phyloP scores from a whole-genome alignment of 35 echinoderm and acorn worm species.

The Ophioderma brevispina region DNA sequence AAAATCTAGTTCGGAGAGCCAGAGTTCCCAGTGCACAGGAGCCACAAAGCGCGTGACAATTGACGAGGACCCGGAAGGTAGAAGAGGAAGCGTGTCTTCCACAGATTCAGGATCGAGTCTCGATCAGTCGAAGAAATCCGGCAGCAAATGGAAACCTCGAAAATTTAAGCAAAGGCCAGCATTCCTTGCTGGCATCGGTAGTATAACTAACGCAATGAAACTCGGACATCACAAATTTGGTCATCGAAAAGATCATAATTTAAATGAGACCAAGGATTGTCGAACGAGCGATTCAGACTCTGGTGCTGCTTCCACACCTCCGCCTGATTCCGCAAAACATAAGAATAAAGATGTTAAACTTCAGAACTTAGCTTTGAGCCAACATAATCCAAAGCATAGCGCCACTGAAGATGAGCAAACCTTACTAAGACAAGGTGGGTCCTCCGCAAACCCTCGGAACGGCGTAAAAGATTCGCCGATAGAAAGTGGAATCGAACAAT shows the following conservation, averaged over 20 bases:
- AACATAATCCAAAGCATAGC: neutral
- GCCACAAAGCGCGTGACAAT: constrained; percentile 37
- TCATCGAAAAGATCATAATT: constrained; percentile 10
- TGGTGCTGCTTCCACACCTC: neutral
- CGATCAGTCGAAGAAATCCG: constrained; percentile 30
- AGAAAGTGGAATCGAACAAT: neutral
- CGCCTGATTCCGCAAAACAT: neutral
- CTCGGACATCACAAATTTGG: constrained; percentile 36
- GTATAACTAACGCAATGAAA: constrained; percentile 39
- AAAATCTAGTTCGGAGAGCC: constrained; percentile 61
- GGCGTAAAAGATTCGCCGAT: neutral
- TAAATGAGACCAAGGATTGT: neutral
- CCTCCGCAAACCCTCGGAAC: neutral
- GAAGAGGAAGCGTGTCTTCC: constrained; percentile 34
- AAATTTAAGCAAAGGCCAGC: constrained; percentile 60
- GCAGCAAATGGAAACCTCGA: constrained; percentile 30
- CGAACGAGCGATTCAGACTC: constrained; percentile 23
- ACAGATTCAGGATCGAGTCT: constrained; percentile 51
- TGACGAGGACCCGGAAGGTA: neutral
- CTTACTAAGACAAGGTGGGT: neutral
- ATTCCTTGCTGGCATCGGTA: constrained; percentile 55
- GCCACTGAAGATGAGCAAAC: neutral
- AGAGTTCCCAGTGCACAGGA: constrained; percentile 32
- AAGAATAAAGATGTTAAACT: neutral
- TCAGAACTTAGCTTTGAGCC: neutral